phyloP scores from a whole-genome alignment of 2,888 invertebrate species.

The Acronicta alni region DNA sequence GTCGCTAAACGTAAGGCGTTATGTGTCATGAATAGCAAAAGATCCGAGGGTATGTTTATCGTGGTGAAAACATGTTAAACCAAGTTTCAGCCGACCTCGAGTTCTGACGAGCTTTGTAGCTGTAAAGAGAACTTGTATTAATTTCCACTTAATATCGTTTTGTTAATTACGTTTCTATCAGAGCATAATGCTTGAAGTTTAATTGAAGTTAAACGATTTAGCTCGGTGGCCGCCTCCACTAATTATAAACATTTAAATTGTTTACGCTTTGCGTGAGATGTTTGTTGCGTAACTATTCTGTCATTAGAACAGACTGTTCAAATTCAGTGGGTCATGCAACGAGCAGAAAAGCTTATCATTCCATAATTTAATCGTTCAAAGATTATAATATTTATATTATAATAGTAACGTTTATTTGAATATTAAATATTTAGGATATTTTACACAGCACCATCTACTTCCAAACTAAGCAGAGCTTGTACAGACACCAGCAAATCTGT shows the following conservation, averaged over 20 bases:
- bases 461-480: no score
- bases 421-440: no score
- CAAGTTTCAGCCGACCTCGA: conserved; percentile 73
- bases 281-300: conserved; percentile 38
- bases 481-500: no score
- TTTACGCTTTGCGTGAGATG: conserved; percentile 39
- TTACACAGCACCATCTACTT: no score
- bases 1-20: conserved; percentile 8
- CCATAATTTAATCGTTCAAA: conserved; percentile 1
- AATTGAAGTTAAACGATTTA: conserved; percentile 57
- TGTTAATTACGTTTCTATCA: conserved; percentile 63
- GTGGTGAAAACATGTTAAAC: conserved; percentile 66
- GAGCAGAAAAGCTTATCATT: conserved; percentile 23
- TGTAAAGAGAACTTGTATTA: conserved; percentile 70
- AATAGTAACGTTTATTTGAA: no score
- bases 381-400: no score
- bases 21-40: conserved; percentile 2
- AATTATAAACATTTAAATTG: conserved; percentile 49
- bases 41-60: conserved; percentile 31
- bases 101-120: conserved; percentile 70
- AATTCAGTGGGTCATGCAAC: conserved; percentile 34
- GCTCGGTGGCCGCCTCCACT: conserved; percentile 32
- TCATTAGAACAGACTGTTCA: conserved; percentile 33
- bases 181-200: conserved; percentile 61
- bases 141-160: conserved; percentile 68